Conservation (phyloP, 2,888 invertebrate species). For the Callyntrura guangdongensis region DNA sequence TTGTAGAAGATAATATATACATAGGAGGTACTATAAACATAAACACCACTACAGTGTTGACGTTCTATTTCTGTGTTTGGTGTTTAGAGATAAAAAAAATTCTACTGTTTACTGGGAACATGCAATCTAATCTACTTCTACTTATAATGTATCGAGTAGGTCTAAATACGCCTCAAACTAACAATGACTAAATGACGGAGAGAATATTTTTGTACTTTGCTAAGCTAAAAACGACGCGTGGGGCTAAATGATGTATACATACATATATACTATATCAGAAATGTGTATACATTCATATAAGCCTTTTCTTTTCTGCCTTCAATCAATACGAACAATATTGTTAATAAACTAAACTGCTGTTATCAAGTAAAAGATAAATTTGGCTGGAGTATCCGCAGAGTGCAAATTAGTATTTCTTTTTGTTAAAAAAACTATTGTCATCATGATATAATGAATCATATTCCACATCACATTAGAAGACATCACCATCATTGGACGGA, state of each 20-base stretch:
- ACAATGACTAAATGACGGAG: constrained; percentile 41
- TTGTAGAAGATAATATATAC: too few species aligned
- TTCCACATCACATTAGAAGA: too few species aligned
- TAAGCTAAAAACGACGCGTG: constrained; percentile 24
- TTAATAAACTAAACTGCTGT: constrained; percentile 49
- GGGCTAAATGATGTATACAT: too few species aligned
- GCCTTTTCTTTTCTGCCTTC: constrained; percentile 23
- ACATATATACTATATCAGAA: too few species aligned
- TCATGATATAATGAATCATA: too few species aligned
- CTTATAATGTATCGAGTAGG: not conserved
- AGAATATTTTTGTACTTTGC: constrained; percentile 61
- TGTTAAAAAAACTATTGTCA: too few species aligned
- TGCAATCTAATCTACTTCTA: constrained; percentile 31
- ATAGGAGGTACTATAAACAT: too few species aligned
- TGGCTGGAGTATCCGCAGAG: too few species aligned
- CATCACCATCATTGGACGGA: too few species aligned
- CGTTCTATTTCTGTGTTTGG: constrained; percentile 20
- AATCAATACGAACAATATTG: constrained; percentile 39
- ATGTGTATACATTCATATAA: too few species aligned
- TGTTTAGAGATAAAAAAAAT: not conserved
- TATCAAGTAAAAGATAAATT: constrained; percentile 2
- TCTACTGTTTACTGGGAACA: constrained; percentile 30
- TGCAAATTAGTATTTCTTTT: too few species aligned
- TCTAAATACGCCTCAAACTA: constrained; percentile 28
- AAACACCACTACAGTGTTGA: not conserved